A percentile compares a stretch with the other conserved stretches of the same genome.
These are phyloP conservation scores for Chrysogorgia sp. DNA, from an alignment of 92 coral and sea anemone genomes.

Conservation along the genomic window DNA sequence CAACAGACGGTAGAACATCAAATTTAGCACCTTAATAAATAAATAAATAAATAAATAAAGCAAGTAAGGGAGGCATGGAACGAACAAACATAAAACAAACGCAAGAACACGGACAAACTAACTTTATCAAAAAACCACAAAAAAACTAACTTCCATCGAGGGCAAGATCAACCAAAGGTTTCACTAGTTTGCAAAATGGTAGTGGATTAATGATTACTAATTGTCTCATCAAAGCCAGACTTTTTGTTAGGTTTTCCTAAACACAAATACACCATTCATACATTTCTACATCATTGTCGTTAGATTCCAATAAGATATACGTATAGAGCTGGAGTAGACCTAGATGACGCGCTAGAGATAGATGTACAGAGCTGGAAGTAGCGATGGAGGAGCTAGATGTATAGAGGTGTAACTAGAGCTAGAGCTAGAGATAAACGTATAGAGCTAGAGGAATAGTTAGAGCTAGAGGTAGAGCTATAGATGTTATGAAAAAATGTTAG, in stretches of 20 bases:
- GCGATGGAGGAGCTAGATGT: too few relatives aligned
- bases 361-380: too few relatives aligned
- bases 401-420: too few relatives aligned
- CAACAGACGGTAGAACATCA: neutral
- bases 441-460: too few relatives aligned
- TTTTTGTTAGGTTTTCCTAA: constrained; percentile 21
- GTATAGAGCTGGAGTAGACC: too few relatives aligned
- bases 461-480: too few relatives aligned
- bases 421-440: too few relatives aligned
- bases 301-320: too few relatives aligned
- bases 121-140: neutral
- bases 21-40: neutral
- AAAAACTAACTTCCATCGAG: neutral
- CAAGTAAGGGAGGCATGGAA: neutral
- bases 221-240: neutral
- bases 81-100: neutral
- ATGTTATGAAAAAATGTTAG: too few relatives aligned
- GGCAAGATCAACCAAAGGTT: constrained; percentile 19
- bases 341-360: too few relatives aligned
- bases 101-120: neutral
- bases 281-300: neutral
- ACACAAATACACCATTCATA: neutral
- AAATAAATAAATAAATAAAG: neutral
- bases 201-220: neutral
- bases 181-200: neutral